Base-by-base conservation (phyloP, 2,113 vertebrate species). In the Azemiops feae region DNA sequence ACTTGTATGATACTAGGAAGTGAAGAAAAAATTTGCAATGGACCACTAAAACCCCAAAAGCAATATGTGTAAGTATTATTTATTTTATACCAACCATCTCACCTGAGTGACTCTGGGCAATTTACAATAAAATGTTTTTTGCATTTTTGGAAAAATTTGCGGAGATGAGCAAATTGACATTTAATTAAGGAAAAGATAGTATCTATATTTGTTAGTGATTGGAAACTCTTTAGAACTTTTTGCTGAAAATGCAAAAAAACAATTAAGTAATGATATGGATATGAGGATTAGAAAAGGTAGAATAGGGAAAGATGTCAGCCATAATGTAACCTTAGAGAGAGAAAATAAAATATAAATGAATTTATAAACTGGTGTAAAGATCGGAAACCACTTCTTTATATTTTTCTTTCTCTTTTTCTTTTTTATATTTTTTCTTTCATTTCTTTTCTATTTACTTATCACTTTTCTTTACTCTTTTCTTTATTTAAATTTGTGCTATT, bases 41-140 rank as follows among this genome's bases (percentile, higher is more conserved):
- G 99, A n/a, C 99, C 99, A 50, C 95, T 99, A 60, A 99, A 99
- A 96, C 97, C 98, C 47, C 98, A 97, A 97, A 99, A 98, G 0
- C 98, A 98, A 88, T 99, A 99, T 89, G 97, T 99, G 99, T 99
- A 97, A 98, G 99, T 98, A 94, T 69, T 69, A 69, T 6, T 69
- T 69, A 69, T 69, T 69, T 69, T 69, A 69, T 69, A 34, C n/a
- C 30, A 18, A 18, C 12, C 12, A 69, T 69, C 14, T 34, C 30
- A 69, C 30, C 4, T 18, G 30, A 34, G 14, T 34, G 30, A 69
- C 30, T 69, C 30, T 34, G 5, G 64, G 5, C 64, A 69, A 69
- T 69, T 69, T 69, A 69, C 64, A 69, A 69, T 69, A 69, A 69
- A 69, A 69, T 69, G 16, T 34, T 2, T 18, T 69, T 69, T n/a